Evolutionary conservation across 1,140 invertebrate genomes (phyloP), one percentile per base, ranked within the genome.

Genomic region (Bemisia tabaci): DNA sequence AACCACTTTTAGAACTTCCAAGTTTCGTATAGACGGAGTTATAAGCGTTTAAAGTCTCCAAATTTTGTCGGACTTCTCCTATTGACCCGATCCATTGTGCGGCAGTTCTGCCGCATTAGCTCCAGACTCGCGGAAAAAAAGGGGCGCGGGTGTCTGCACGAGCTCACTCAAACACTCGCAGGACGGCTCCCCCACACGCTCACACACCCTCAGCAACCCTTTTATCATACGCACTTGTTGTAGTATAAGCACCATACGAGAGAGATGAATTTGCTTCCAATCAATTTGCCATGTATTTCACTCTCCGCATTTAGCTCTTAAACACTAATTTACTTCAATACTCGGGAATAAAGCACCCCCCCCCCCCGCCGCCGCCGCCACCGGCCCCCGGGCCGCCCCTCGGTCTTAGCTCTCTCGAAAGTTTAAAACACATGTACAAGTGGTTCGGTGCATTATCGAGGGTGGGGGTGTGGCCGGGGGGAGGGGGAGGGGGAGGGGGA

Each of bases 401-500:
- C 33, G 17, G 5, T 48, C 33, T 17, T 48, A 17, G 33, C 33
- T 48, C 17, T 17, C 33, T 48, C 33, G 17, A 48, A 48, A 48
- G 33, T 48, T 48, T 48, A 48, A 48, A 48, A 48, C 33, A 48
- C 33, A 48, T 48, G 33, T 48, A 48, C 33, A 48, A 48, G 33
- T 48, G 33, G 5, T 48, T 48, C 5, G 33, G 17, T 48, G 33
- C 33, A 48, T 48, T 48, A 48, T 48, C 17, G 33, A 48, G 17
- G 5, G 33, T 5, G 33, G 5, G 33, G 5, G 33, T 48, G 33
- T 48, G 73, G 68, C 62, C 59, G 23, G 60, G 60, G 64, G 62
- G 68, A 64, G 62, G 68, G 68, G 68, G 72, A 68, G 69, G 62
- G 72, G 63, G 39, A 70, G 67, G 63, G 67, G 22, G 33, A 67